Evolutionary conservation across 2,113 vertebrate species (phyloP), one percentile per base, ranked within the genome.

Genomic region (Pachyramphus minor): DNA sequence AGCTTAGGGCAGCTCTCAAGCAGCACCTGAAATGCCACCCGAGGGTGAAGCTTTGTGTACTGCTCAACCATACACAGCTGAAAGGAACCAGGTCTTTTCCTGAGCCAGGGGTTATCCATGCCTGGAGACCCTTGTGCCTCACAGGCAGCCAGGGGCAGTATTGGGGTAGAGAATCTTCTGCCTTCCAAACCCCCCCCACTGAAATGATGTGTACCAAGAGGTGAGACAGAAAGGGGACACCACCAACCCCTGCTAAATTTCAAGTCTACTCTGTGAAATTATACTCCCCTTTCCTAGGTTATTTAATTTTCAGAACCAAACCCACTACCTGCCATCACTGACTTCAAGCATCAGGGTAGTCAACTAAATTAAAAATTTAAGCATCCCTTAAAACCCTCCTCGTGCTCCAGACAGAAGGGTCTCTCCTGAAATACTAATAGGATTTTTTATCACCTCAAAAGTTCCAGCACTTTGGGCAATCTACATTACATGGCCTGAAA

Each of bases 41-140:
- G 0, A 0, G 8, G 49, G 5, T 3, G 17, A 35, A 45, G 30
- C 20, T 74, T 8, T 59, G 28, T 6, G 1, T 27, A 3, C 28
- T 12, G 20, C 31, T 25, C 68, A 50, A 1, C n/a, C 31, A 8
- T 0, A 1, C 1, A 1, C 0, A 4, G 69, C 14, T 15, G 0
- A 18, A 31, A 28, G 30, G 33, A 55, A 22, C 1, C 2, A 4
- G 16, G 6, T 37, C 42, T 17, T n/a, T 14, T 64, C 35, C 41
- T 9, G 6, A 25, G 8, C 20, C 50, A 49, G 19, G 8, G 22
- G 4, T 5, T 47, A 79, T 20, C 17, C 18, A 0, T 4, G 2
- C 23, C 25, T 11, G 2, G 25, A 60, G 12, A 15, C 4, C 25
- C 12, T 64, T 15, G 4, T 5, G 3, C 22, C 23, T 37, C 50